phyloP scores from a whole-genome alignment of 2,113 vertebrate genomes.

The Halcyon malimbica region DNA sequence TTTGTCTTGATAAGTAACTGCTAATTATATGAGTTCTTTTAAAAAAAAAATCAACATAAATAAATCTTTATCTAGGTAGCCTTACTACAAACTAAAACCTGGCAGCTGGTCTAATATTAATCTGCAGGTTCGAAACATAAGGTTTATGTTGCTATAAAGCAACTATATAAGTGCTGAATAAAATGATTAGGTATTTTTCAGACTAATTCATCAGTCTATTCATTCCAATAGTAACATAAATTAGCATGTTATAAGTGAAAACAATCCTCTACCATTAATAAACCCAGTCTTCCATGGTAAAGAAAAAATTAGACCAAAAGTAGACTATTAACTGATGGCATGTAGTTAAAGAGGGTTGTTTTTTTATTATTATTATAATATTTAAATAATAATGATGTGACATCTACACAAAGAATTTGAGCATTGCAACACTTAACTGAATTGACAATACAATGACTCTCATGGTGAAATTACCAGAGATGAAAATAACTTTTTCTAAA shows the following conservation, averaged over 20 bases:
- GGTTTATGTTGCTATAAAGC: background rate
- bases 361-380: background rate
- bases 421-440: background rate
- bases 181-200: background rate
- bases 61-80: background rate
- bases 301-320: background rate
- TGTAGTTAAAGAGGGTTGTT: background rate
- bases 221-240: background rate
- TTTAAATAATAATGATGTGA: background rate
- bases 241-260: background rate
- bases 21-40: background rate
- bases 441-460: rapidly evolving
- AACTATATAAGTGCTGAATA: background rate
- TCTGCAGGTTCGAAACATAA: background rate
- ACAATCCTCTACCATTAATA: background rate
- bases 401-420: background rate
- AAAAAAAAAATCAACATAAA: background rate
- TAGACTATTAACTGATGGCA: background rate
- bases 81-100: background rate
- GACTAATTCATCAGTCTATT: background rate
- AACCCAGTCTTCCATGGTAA: background rate
- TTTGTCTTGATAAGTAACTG: background rate
- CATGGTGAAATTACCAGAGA: background rate
- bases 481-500: background rate
- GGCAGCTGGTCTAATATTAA: background rate